phyloP scores from a whole-genome alignment of 2,888 invertebrate species.

The Amiota communis region DNA sequence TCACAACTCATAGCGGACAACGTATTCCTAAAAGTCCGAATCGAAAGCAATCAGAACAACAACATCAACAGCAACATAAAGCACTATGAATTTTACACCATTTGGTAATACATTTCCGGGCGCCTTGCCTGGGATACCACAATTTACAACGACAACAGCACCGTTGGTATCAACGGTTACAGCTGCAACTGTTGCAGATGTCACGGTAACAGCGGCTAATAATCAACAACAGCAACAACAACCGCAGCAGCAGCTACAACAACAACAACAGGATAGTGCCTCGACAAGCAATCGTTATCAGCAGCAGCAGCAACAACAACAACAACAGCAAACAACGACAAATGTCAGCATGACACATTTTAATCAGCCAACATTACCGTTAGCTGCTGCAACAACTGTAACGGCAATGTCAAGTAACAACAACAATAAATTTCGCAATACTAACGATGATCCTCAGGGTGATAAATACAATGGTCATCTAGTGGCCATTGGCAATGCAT shows the following conservation, averaged over 20 bases:
- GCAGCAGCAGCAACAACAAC: slow-evolving; percentile 51
- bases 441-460: slow-evolving; percentile 69
- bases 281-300: slow-evolving; percentile 68
- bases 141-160: slow-evolving; percentile 78
- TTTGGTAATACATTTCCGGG: slow-evolving; percentile 86
- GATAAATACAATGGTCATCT: slow-evolving; percentile 76
- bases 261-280: slow-evolving; percentile 50
- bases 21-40: not conserved
- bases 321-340: slow-evolving; percentile 40
- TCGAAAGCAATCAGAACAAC: slow-evolving; percentile 17
- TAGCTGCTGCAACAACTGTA: slow-evolving; percentile 50
- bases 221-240: slow-evolving; percentile 62
- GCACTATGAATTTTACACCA: slow-evolving; percentile 87
- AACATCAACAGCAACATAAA: slow-evolving; percentile 31
- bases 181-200: slow-evolving; percentile 77
- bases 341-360: slow-evolving; percentile 73
- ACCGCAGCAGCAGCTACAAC: slow-evolving; percentile 47
- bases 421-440: slow-evolving; percentile 75
- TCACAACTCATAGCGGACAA: no score
- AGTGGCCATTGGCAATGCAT: slow-evolving; percentile 53
- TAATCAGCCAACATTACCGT: slow-evolving; percentile 74
- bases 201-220: slow-evolving; percentile 63
- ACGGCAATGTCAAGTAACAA: slow-evolving; percentile 72
- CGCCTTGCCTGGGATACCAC: slow-evolving; percentile 87
- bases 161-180: slow-evolving; percentile 77